Evolutionary conservation across 2,113 vertebrate genomes (phyloP).

Genomic region (Sceloporus undulatus): DNA sequence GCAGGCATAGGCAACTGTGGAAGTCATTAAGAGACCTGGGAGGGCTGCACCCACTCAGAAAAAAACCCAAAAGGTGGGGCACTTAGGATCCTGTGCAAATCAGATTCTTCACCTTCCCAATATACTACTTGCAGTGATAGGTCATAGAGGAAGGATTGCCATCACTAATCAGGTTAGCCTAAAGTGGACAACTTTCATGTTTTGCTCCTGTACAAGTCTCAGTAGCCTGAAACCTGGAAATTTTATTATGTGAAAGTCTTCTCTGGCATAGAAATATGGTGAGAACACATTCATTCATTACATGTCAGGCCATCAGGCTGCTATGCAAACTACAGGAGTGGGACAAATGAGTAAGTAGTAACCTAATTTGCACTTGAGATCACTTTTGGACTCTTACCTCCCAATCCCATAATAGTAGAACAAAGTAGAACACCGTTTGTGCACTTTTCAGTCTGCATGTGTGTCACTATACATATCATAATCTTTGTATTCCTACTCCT

Average conservation of each 20-base stretch:
- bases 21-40: not conserved
- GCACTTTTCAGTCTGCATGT: not conserved
- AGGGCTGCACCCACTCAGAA: no score
- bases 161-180: no score
- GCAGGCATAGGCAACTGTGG: not conserved
- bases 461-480: not conserved
- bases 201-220: not conserved
- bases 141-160: not conserved
- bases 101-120: no score
- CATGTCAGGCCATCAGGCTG: not conserved
- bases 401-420: no score
- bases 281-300: not conserved
- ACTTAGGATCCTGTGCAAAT: not conserved
- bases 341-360: not conserved
- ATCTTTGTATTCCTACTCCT: not conserved
- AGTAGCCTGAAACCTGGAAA: not conserved
- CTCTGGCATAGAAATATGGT: not conserved
- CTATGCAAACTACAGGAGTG: not conserved
- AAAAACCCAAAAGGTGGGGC: no score
- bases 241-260: not conserved
- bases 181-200: not conserved
- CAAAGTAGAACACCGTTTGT: not conserved
- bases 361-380: not conserved
- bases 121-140: no score
- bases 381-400: no score